phyloP scores from a whole-genome alignment of 2,113 vertebrate genomes.

The Hippopotamus amphibius region DNA sequence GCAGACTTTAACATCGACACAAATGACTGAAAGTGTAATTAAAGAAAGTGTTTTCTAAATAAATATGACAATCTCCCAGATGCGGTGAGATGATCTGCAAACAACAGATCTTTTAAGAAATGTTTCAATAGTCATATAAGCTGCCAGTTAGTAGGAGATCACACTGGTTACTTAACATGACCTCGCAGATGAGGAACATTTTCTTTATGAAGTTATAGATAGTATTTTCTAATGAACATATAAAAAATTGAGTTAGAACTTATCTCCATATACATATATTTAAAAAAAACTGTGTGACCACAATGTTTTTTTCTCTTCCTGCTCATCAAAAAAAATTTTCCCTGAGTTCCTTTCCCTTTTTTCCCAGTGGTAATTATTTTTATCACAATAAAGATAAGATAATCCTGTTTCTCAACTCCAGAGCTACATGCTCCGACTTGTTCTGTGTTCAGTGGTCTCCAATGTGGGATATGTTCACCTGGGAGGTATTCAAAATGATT shows the following conservation, averaged over 20 bases:
- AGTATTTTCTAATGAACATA: neutral
- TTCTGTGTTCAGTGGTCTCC: neutral
- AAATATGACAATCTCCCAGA: conserved; percentile 30
- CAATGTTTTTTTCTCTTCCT: neutral
- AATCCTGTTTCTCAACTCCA: neutral
- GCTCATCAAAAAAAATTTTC: neutral
- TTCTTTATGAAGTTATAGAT: neutral
- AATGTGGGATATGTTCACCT: neutral
- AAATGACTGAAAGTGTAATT: neutral
- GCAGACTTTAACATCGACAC: neutral
- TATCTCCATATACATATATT: neutral
- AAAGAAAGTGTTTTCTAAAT: conserved; percentile 42
- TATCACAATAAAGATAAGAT: neutral
- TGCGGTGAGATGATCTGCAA: conserved; percentile 39
- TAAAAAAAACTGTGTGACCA: conserved; percentile 8
- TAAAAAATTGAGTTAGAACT: neutral
- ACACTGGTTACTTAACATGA: neutral
- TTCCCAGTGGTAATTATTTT: neutral
- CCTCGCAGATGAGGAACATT: neutral
- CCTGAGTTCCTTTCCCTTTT: conserved; percentile 7
- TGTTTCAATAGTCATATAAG: conserved; percentile 36
- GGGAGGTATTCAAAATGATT: neutral
- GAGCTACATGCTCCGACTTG: neutral
- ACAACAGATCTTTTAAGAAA: conserved; percentile 63
- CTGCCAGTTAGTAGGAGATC: neutral